Evolutionary conservation across 2,888 invertebrate species (phyloP).

Genomic region (Candidula unifasciata): DNA sequence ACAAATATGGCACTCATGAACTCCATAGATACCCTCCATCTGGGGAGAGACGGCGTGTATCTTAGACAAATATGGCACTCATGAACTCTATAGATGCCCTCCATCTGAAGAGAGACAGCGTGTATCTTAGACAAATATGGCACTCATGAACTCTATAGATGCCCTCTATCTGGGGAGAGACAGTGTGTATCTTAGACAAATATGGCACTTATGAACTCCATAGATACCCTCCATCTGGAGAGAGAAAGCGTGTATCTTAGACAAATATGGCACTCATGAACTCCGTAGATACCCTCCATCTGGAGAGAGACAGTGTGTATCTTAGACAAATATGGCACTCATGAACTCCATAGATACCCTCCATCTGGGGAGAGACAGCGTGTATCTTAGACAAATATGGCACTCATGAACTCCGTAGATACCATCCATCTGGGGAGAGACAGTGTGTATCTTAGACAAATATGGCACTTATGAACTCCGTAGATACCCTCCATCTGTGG

Average conservation of each 20-base stretch:
- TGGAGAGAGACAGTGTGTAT: conserved; percentile 64
- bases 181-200: too few species aligned
- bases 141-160: conserved; percentile 97
- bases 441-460: too few species aligned
- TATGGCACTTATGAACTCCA: conserved; percentile 98
- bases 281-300: conserved; percentile 94
- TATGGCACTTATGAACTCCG: conserved; percentile 98
- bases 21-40: conserved; percentile 94
- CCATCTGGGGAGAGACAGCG: conserved; percentile 81
- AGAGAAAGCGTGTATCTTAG: too few species aligned
- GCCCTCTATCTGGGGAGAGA: conserved; percentile 84
- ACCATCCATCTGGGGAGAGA: conserved; percentile 84
- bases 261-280: conserved; percentile 99
- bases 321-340: conserved; percentile 99
- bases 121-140: too few species aligned
- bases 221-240: conserved; percentile 89
- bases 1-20: conserved; percentile 98
- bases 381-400: too few species aligned
- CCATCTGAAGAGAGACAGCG: conserved; percentile 81
- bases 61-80: conserved; percentile 99
- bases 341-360: conserved; percentile 96
- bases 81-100: conserved; percentile 96
- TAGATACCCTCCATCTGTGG: conserved; percentile 89
- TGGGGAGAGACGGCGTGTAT: conserved; percentile 64
- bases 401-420: conserved; percentile 97